Base-by-base conservation (phyloP, 2,888 invertebrate species). In the Ecliptopera silaceata region DNA sequence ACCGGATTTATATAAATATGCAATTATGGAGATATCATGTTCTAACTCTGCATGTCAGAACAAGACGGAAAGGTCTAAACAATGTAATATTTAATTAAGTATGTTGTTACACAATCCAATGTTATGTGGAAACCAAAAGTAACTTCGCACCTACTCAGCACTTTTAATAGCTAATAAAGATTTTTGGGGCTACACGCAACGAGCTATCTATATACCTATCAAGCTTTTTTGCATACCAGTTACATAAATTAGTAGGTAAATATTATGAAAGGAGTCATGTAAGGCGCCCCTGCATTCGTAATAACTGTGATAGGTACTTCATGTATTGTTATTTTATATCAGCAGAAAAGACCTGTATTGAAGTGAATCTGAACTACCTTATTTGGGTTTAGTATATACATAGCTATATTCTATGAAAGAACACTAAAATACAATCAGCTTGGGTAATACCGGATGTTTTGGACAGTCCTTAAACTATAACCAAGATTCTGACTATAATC, bases 1-100 rank as follows among this genome's bases (percentile, higher is more conserved):
- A 71, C 71, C 71, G 71, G 77, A 75, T 69, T 64, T 66, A 70
- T 71, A 75, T 74, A 78, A 78, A 79, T 76, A 72, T 70, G 71
- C 68, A 68, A 61, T 60, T 64, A 67, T 69, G 69, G 58, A 57
- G 61, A 65, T 63, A 48, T 43, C 58, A 61, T 55, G 56, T 34
- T 59, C 43, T 46, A 22, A 15, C 56, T 38, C 49, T 56, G 15
- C n/a, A n/a, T 48, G 38, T 11, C 15, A 17, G 39, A 13, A 53
- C 43, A 46, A 53, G 44, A 44, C 46, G 39, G 43, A 61, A 59
- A 49, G 32, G 13, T 49, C 38, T 22, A 32, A 56, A 48, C 53
- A 49, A 34, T 26, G 26, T 26, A 6, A 26, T 26, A 26, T 26
- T 32, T 51, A 41, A 52, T 41, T 38, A 47, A 39, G 18, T 56